Conservation (phyloP, 2,797 vertebrate genomes). For the Neosilurus mollespiculum region DNA sequence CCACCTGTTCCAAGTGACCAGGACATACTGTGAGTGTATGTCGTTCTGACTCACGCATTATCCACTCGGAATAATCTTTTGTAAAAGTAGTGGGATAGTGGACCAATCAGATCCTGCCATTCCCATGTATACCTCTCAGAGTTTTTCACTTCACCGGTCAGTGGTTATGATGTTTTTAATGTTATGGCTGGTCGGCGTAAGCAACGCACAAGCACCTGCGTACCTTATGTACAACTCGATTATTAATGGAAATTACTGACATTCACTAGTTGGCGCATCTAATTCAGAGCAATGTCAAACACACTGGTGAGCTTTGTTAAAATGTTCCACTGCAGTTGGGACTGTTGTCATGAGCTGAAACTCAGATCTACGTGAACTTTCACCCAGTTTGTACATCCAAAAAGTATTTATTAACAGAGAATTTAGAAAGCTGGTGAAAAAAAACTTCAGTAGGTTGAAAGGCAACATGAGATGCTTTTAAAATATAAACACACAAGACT, state of each 20-base stretch:
- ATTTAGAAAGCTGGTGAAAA: neutral
- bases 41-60: no score
- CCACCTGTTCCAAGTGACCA: no score
- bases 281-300: neutral
- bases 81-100: no score
- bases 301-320: neutral
- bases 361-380: neutral
- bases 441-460: neutral
- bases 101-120: no score
- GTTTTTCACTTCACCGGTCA: no score
- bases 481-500: neutral
- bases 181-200: no score
- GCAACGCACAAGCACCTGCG: neutral
- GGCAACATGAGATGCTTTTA: neutral
- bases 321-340: neutral
- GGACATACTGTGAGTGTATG: no score
- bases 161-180: no score
- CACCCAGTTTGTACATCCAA: neutral
- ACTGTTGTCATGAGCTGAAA: neutral
- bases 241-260: neutral
- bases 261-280: neutral
- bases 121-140: no score
- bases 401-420: neutral
- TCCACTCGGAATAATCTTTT: no score
- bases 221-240: neutral